Conservation (phyloP, 2,888 invertebrate species). For the Hybos culiciformis region DNA sequence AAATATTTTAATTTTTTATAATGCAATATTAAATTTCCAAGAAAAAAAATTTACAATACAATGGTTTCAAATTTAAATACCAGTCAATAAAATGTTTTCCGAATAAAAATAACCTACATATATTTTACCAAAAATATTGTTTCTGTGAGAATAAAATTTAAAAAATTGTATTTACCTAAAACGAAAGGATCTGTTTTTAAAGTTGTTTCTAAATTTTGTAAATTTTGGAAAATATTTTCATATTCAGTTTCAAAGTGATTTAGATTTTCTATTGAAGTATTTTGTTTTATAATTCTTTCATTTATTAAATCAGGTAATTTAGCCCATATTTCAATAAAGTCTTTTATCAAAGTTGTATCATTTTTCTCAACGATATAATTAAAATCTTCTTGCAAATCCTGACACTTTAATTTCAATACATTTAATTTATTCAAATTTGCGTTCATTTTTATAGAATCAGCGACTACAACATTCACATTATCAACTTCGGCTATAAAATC, state of each 20-base stretch:
- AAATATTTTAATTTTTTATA: too few species aligned
- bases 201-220: conserved; percentile 14
- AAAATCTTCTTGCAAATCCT: conserved; percentile 21
- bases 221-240: conserved; percentile 21
- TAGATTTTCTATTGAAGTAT: conserved; percentile 33
- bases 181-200: conserved; percentile 16
- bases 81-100: too few species aligned
- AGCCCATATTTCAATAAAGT: conserved; percentile 27
- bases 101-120: too few species aligned
- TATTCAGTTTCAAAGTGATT: conserved; percentile 33
- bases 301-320: conserved; percentile 28
- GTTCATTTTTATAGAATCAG: conserved; percentile 26
- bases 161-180: too few species aligned
- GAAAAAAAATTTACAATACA: too few species aligned
- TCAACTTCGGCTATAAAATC: conserved; percentile 21
- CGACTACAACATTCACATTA: conserved; percentile 22
- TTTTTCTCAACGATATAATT: conserved; percentile 19
- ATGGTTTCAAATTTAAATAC: too few species aligned
- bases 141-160: too few species aligned
- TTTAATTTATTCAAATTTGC: conserved; percentile 26
- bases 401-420: conserved; percentile 24
- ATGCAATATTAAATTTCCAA: too few species aligned
- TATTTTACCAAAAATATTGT: too few species aligned
- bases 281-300: conserved; percentile 33
- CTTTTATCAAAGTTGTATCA: conserved; percentile 18